Conservation (phyloP, 2,888 invertebrate species). For the Brenthis ino region DNA sequence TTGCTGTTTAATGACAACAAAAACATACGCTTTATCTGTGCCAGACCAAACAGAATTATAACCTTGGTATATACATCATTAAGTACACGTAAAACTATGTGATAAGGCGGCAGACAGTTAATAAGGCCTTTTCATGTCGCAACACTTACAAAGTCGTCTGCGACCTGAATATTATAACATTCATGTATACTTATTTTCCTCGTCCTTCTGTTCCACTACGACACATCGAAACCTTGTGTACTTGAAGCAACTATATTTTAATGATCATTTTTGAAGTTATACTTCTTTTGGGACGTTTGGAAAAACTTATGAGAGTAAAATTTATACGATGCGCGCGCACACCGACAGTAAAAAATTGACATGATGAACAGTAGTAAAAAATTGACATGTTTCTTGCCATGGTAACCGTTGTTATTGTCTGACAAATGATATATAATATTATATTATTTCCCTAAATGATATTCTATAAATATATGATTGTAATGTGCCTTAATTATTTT, state of each 20-base stretch:
- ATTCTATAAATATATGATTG: too few relatives aligned
- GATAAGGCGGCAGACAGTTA: conserved; percentile 15
- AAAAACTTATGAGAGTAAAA: too few relatives aligned
- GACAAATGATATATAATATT: too few relatives aligned
- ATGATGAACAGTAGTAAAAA: too few relatives aligned
- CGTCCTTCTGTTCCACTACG: background rate
- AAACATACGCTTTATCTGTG: background rate
- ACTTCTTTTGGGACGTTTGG: too few relatives aligned
- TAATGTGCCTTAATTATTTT: too few relatives aligned
- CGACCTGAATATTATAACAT: conserved; percentile 16
- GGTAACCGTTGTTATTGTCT: too few relatives aligned
- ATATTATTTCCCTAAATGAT: too few relatives aligned
- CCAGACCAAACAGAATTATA: conserved; percentile 11
- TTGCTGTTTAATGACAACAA: background rate
- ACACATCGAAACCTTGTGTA: background rate
- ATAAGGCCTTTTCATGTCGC: conserved; percentile 15
- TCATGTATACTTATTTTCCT: conserved; percentile 9
- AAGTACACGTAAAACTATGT: conserved; percentile 11
- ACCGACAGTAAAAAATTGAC: too few relatives aligned
- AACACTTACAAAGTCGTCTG: conserved; percentile 17
- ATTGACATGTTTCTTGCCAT: too few relatives aligned
- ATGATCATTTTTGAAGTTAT: too few relatives aligned
- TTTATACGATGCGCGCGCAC: too few relatives aligned
- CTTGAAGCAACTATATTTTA: background rate
- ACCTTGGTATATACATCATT: conserved; percentile 13